Base-by-base conservation (phyloP, 2,113 vertebrate species). In the Chloebia gouldiae region DNA sequence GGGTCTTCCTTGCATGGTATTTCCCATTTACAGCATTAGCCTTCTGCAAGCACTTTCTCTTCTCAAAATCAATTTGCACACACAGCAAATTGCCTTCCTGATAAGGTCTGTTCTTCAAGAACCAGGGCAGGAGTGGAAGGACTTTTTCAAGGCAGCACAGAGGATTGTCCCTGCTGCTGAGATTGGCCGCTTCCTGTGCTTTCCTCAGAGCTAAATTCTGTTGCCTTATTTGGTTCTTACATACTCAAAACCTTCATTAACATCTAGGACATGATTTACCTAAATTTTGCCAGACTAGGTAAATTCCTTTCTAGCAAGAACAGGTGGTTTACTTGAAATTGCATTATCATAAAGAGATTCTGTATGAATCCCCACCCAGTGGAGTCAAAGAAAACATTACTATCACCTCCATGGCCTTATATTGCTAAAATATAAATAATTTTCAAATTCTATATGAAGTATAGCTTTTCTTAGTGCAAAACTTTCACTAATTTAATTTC, bases 71-170 rank as follows among this genome's bases (percentile, higher is more conserved):
- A 39, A 7, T 49, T 88, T 94, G 64, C 76, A 75, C 47, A 78
- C 61, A 63, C 69, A 91, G 86, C 85, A 85, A 92, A 75, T 42
- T 71, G 15, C 44, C 60, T 97, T 96, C 95, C 93, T 95, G 90
- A 59, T 50, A 90, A 96, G 93, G 90, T 96, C 95, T 97, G 10
- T 68, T 70, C 72, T 92, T 50, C 50, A 93, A 95, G 87, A 91
- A 88, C 64, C 15, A 63, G 84, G 73, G 54, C 66, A 95, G 75
- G 83, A 94, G 81, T 93, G 92, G 97, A 96, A 98, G 42, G 60
- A 44, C 10, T 49, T 96, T 76, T 90, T 68, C 81, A 95, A 97
- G 93, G 25, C 60, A 97, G 89, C 90, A 54, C 50, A 89, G 50
- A 75, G 84, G 51, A 81, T 87, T 95, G 84, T 95, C 73, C 37